Base-by-base conservation (phyloP, 2,888 invertebrate genomes). In the Limnephilus marmoratus region DNA sequence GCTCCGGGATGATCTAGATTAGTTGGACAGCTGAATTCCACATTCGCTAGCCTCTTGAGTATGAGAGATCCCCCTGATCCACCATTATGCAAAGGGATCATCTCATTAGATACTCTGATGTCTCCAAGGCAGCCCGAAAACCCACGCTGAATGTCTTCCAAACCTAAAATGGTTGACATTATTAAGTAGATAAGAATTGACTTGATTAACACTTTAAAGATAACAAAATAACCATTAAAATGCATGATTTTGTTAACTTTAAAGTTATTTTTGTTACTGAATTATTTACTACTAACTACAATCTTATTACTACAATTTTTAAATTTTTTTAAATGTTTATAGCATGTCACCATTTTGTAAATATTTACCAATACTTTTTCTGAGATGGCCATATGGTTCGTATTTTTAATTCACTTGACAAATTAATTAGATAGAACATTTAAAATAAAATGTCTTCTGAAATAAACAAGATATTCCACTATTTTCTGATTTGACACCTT, bases 51-150 rank as follows among this genome's bases (percentile, higher is more conserved):
- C 90, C 97, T 95, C 94, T 97, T 97, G 4, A 97, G 94, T 3
- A 97, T 97, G 2, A 97, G 97, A 12, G 97, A 96, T 31, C 96
- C 96, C 94, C 96, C 97, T 37, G 96, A 96, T 0, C 97, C 97
- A 2, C 97, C 97, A 95, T 97, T 97, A 94, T 97, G 97, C n/a
- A 97, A 94, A 0, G 98, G 98, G 81, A 98, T 96, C 0, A 97
- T 96, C 11, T 97, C 96, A 92, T 97, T 96, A 85, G 98, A 97
- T 49, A 98, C 96, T 92, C 97, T 96, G 7, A 98, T 97, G 94
- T 98, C 98, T 94, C 98, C 98, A 97, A 98, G 97, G 94, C 98
- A 98, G 0, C 98, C 98, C 87, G 97, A 96, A 94, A 98, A 98
- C 0, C 98, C 98, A 45, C 97, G 96, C 91, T 97, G 97, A 37